phyloP scores from a whole-genome alignment of 2,888 invertebrate genomes.

The Drosophila colorata region DNA sequence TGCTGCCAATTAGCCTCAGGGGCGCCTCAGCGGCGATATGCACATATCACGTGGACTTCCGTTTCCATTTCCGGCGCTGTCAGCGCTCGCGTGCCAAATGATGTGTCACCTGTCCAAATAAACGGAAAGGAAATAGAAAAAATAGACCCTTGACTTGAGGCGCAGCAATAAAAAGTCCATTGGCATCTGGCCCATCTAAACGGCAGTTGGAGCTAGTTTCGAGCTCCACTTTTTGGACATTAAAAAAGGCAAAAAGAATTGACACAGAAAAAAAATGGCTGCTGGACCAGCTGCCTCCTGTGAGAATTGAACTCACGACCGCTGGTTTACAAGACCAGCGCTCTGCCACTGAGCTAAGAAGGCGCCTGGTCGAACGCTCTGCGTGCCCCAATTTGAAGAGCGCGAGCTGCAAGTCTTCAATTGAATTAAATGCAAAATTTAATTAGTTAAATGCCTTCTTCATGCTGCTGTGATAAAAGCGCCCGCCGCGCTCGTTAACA shows the following conservation, averaged over 20 bases:
- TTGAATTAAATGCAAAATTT: constrained; percentile 67
- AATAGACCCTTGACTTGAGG: constrained; percentile 12
- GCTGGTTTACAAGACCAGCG: constrained; percentile 63
- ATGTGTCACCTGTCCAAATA: constrained; percentile 65
- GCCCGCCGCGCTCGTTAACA: not conserved
- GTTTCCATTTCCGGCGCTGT: constrained; percentile 66
- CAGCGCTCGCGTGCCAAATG: constrained; percentile 77
- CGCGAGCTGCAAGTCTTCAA: constrained; percentile 26
- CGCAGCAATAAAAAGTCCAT: constrained; percentile 40
- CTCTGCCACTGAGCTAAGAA: constrained; percentile 62
- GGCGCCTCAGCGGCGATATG: constrained; percentile 8
- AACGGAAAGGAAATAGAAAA: not conserved
- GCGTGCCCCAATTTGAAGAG: not conserved
- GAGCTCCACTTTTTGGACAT: not conserved
- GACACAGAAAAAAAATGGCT: too few species aligned
- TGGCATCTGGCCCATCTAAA: constrained; percentile 33
- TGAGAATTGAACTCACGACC: constrained; percentile 65
- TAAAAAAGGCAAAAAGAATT: too few species aligned
- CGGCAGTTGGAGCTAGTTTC: not conserved
- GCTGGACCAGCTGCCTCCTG: constrained; percentile 42
- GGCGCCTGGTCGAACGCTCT: constrained; percentile 19
- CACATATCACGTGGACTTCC: constrained; percentile 49
- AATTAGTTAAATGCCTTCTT: constrained; percentile 66
- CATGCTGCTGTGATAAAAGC: constrained; percentile 23
- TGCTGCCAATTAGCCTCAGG: constrained; percentile 63